Evolutionary conservation across 2,888 invertebrate species (phyloP), one percentile per base, ranked within the genome.

Genomic region (Atherix ibis): DNA sequence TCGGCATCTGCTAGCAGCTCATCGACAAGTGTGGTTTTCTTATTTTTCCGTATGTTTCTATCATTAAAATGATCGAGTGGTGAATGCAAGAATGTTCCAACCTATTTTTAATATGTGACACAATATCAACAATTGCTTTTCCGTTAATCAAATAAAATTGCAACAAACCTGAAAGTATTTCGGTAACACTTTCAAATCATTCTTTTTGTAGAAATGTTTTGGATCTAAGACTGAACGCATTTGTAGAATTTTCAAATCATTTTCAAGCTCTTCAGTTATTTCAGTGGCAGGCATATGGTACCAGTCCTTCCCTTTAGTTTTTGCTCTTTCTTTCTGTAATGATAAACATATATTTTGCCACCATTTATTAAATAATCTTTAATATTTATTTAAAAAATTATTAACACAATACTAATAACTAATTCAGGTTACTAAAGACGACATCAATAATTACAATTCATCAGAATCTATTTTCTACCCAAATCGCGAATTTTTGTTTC

Each of bases 171-270:
- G 87, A 62, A 95, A 95, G 56, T 85, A 94, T 62, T 94, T 95
- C 0, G 95, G 94, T 19, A 88, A 51, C 2, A 72, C 76, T 62
- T 81, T 79, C 44, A 80, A 67, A 51, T 89, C 87, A 55, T 87
- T 89, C 50, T 84, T 83, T 59, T 94, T 94, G 63, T 95, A 97
- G 63, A 94, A 95, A 44, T 77, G 78, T 56, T 92, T 92, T 0
- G 92, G 87, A 64, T 97, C 82, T 9, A 95, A 61, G 1, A 73
- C 84, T 0, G 85, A 82, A 47, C 97, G 73, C 92, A 97, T 92
- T 62, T 87, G 81, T 2, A 98, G 63, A 9, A 94, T 66, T 63
- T 84, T 76, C 9, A 98, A 65, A 58, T 97, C 94, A 51, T 78
- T 79, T 57, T 78, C 80, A 30, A 81, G 62, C 55, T 94, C 91